A percentile compares a stretch with the other conserved stretches of the same genome.
Conservation (phyloP, 2,113 vertebrate genomes). For the Phaethornis superciliosus region DNA sequence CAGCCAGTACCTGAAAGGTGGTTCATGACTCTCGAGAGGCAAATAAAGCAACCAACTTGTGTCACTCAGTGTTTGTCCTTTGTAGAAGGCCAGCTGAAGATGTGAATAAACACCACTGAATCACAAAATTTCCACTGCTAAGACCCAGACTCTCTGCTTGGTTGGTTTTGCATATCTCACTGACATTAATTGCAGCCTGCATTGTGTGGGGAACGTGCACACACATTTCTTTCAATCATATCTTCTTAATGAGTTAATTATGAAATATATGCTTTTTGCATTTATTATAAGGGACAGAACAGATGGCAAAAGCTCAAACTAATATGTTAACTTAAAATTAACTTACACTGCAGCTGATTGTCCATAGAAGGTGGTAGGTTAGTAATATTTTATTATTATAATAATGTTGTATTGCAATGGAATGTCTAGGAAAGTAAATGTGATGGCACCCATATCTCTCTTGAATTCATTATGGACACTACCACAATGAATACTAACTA, state of each 20-base stretch:
- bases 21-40: rapidly evolving
- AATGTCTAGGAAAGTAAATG: constrained; percentile 25
- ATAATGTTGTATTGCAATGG: constrained; percentile 8
- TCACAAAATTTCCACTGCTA: not conserved
- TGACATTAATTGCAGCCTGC: not conserved
- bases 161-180: not conserved
- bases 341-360: constrained; percentile 40
- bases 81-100: not conserved
- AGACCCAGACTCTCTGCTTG: not conserved
- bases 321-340: constrained; percentile 52
- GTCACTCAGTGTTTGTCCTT: not conserved
- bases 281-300: constrained; percentile 43
- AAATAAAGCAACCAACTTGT: not conserved
- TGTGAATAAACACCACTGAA: not conserved
- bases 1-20: not conserved
- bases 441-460: not conserved
- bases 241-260: constrained; percentile 58
- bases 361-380: constrained; percentile 14
- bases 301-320: constrained; percentile 58
- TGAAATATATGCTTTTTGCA: constrained; percentile 37
- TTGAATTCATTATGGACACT: constrained; percentile 54
- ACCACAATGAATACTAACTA: constrained; percentile 32
- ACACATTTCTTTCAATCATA: constrained; percentile 50
- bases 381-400: constrained; percentile 35
- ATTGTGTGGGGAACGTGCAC: not conserved